Base-by-base conservation (phyloP, 1,140 invertebrate genomes). In the Drosophila takahashii region DNA sequence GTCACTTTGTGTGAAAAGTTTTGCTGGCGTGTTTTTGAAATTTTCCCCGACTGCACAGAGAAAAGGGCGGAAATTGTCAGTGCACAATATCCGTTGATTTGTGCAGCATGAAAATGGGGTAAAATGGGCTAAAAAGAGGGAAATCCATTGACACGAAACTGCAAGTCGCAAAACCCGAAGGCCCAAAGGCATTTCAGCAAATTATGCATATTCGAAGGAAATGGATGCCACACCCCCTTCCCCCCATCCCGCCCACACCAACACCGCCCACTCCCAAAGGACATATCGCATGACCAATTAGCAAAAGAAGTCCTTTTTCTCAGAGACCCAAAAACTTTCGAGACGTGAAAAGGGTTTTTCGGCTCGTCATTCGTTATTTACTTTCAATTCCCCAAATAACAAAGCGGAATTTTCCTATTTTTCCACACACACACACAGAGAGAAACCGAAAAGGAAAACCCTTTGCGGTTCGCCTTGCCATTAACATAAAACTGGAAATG, bases 21-120 rank as follows among this genome's bases (percentile, higher is more conserved):
- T 44, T 50, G 34, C 54, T 71, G 57, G 44, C 62, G 50, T 81
- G 79, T 79, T 61, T 48, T 60, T 67, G 56, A 58, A 58, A 57
- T 75, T 59, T 72, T 56, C 52, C 50, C 47, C 53, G 37, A 47
- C 50, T 37, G 64, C 56, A 57, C 62, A 47, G 47, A 56, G 59
- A 62, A 57, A 67, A 61, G 51, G 71, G 60, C 80, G 81, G 83
- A 87, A 87, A 87, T 87, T 87, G 83, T 87, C 83, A 77, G 61
- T 79, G 84, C 79, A 89, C 83, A 87, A 87, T 87, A 87, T 87
- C 83, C 83, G 83, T 89, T 87, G 84, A 89, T 87, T 87, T 87
- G 84, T 79, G 83, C 74, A 81, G 79, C 84, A 70, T 89, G 79
- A 75, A 87, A 87, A 89, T 79, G 66, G 64, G 39, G 22, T 64